Base-by-base conservation (phyloP, 1,140 invertebrate species). In the Sogatella furcifera region DNA sequence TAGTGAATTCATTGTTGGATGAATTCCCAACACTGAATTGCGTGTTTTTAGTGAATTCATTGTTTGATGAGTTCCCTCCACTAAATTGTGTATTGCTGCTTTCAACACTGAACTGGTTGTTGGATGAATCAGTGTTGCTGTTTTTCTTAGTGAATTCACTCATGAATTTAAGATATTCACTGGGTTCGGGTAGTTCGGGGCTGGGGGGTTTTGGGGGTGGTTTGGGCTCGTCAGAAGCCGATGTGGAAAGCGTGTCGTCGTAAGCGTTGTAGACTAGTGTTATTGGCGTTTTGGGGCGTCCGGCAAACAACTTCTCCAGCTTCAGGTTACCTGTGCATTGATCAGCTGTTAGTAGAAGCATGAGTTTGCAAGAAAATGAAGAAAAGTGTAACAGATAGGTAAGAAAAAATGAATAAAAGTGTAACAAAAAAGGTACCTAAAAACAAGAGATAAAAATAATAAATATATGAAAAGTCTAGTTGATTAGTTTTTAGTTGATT, bases 281-380 rank as follows among this genome's bases (percentile, higher is more conserved):
- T 31, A 69, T 65, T 10, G 68, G 68, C 9, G 68, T 68, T 55
- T 61, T 63, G 15, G 66, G 65, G 11, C 63, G 49, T 5, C 64
- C 66, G 11, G 61, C 63, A 64, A 69, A 69, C 53, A 69, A 62
- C 31, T 69, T 60, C 44, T 69, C 68, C 66, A 69, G 52, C 57
- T 68, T 68, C 49, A 67, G 62, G 11, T 63, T 63, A 57, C 66
- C 68, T 69, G 59, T 55, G 46, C 46, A 62, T 24, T 24, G 17
- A 62, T 31, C 24, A 57, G 55, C 22, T 21, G 56, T 62, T 62
- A 62, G 44, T 41, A 62, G n/a, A n/a, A 62, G 61, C 61, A 44
- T 14, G 15, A 31, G 10, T 52, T 13, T 31, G 24, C 24, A 28
- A 4, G 24, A 28, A 28, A 28, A 28, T 4, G 24, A 28, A 28